Base-by-base conservation (phyloP, 2,888 invertebrate species). In the Diarsia dahlii region DNA sequence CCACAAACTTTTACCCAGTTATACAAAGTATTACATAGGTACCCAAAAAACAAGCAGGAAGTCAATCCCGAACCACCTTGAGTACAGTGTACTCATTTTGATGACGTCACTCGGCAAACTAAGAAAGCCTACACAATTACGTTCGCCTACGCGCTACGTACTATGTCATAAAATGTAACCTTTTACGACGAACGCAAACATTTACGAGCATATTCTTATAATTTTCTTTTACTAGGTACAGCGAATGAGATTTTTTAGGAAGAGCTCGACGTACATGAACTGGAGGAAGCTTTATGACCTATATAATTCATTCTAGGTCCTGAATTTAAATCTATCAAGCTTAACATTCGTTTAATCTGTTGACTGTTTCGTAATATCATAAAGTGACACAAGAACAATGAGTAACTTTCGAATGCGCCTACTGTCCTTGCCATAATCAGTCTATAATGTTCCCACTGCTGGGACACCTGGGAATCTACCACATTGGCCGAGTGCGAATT, bases 101-200 rank as follows among this genome's bases (percentile, higher is more conserved):
- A 64, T 64, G 63, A 64, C 79, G 39, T 77, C 56, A 64, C 15
- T 13, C 54, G 12, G n/a, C 15, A 34, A 15, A 64, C 46, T 56
- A 34, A n/a, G 23, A 78, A 77, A 52, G 5, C 56, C 67, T 20
- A 50, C 46, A 64, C 52, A 76, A 77, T 68, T 68, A 63, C 62
- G 45, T 56, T 63, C 50, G 54, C 66, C 48, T 76, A 67, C 54
- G n/a, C 56, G 39, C 54, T 82, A 48, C 54, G n/a, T 62, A 39
- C 54, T 82, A 48, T 39, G 46, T 63, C 67, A 80, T 79, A 74
- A 82, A 82, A 77, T 75, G 76, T 76, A 85, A 81, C 75, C 63
- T 82, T 84, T 80, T 84, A 84, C 63, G 78, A 79, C 9, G n/a
- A 52, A 46, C 12, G 64, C 69, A 64, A 67, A 78, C 78, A 79